Percentiles rank a stretch among this genome's conserved stretches.
These are phyloP conservation scores for Drosophila anomelani DNA, from an alignment of 2,888 invertebrate genomes.

Conservation along the genomic window DNA sequence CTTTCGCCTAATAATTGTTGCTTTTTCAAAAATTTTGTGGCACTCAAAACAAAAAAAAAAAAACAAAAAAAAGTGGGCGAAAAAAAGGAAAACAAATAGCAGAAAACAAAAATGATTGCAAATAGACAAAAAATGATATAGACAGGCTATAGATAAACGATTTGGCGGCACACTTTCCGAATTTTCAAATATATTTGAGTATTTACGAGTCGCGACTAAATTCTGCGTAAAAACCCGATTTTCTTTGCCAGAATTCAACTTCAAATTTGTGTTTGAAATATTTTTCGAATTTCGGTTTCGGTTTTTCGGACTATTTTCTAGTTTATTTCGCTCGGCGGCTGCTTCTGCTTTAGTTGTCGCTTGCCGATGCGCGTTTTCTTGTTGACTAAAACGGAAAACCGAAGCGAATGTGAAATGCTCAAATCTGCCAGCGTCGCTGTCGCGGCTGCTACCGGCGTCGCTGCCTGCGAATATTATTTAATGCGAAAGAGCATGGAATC, in stretches of 20 bases:
- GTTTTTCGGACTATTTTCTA: background rate
- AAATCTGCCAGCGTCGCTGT: slow-evolving; percentile 40
- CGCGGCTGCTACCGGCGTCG: slow-evolving; percentile 28
- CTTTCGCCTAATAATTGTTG: slow-evolving; percentile 7
- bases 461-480: slow-evolving; percentile 66
- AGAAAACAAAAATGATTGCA: slow-evolving; percentile 11
- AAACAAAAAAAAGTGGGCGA: background rate
- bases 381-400: slow-evolving; percentile 65
- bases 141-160: slow-evolving; percentile 15
- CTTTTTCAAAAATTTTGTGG: slow-evolving; percentile 34
- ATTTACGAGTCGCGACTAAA: slow-evolving; percentile 1
- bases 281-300: slow-evolving; percentile 8
- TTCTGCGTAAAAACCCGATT: background rate
- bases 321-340: slow-evolving; percentile 5
- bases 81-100: slow-evolving; percentile 1
- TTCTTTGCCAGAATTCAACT: background rate
- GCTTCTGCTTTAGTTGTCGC: slow-evolving; percentile 41
- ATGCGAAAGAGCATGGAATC: slow-evolving; percentile 47
- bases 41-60: slow-evolving; percentile 31
- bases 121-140: slow-evolving; percentile 20
- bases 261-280: background rate
- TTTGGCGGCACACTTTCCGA: slow-evolving; percentile 33
- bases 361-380: slow-evolving; percentile 58
- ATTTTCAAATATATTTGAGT: slow-evolving; percentile 10
- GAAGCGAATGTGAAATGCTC: slow-evolving; percentile 57